phyloP scores from a whole-genome alignment of 2,888 invertebrate genomes.

The Gymnocheta viridis region DNA sequence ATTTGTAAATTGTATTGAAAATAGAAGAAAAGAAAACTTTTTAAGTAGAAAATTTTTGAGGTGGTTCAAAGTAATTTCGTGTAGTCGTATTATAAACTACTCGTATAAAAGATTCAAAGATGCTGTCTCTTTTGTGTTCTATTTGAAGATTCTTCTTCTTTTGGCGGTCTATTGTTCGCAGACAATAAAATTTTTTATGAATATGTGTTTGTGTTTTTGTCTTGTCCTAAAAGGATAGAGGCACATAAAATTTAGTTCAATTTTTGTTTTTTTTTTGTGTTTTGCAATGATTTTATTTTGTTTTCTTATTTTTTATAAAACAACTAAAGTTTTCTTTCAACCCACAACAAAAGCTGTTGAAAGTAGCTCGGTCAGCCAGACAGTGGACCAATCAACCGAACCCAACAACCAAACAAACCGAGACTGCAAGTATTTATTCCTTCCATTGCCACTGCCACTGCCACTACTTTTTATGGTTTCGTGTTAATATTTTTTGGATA shows the following conservation, averaged over 20 bases:
- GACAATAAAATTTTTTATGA: constrained; percentile 33
- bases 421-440: constrained; percentile 7
- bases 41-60: constrained; percentile 55
- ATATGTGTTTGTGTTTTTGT: constrained; percentile 5
- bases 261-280: constrained; percentile 11
- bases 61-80: constrained; percentile 61
- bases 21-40: constrained; percentile 10
- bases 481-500: not conserved
- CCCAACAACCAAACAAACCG: constrained; percentile 13
- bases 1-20: constrained; percentile 9
- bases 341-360: constrained; percentile 48
- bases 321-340: constrained; percentile 31
- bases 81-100: constrained; percentile 8
- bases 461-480: not conserved
- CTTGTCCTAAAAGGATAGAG: constrained; percentile 8
- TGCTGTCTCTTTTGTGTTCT: constrained; percentile 19
- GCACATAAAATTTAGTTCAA: constrained; percentile 38
- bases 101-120: constrained; percentile 27
- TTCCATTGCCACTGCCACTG: not conserved
- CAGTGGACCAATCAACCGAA: constrained; percentile 1
- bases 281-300: not conserved
- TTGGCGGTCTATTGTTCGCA: constrained; percentile 34
- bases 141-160: constrained; percentile 2
- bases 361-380: constrained; percentile 57
- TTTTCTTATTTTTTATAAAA: constrained; percentile 12